A percentile compares a stretch with the other conserved stretches of the same genome.
phyloP scores from a whole-genome alignment of 2,888 invertebrate genomes.

The Thysanoteuthis rhombus region DNA sequence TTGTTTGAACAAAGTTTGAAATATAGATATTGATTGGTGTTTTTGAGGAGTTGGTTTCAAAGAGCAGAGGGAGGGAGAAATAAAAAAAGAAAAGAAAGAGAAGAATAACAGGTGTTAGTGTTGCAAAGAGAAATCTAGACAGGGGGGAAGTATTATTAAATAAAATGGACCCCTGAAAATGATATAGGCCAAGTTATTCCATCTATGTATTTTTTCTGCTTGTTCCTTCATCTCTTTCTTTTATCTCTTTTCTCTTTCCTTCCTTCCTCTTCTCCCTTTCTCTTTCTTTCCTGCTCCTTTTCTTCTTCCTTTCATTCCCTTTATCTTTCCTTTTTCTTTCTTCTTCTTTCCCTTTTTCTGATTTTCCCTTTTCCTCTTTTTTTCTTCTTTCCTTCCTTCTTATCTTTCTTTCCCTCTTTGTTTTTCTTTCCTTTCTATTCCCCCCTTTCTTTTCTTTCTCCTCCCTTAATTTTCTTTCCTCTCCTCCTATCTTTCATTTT shows the following conservation, averaged over 20 bases:
- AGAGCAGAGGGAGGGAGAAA: too few species aligned
- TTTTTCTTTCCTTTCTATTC: neutral
- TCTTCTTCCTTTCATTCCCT: neutral
- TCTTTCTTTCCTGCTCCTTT: neutral
- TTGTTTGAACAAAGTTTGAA: too few species aligned
- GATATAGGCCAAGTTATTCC: too few species aligned
- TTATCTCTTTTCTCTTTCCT: neutral
- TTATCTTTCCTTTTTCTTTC: neutral
- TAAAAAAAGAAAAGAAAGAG: too few species aligned
- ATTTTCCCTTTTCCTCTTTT: neutral
- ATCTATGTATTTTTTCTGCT: neutral
- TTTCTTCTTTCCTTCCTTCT: neutral
- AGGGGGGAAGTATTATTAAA: too few species aligned
- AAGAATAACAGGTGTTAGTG: too few species aligned
- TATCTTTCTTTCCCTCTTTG: neutral
- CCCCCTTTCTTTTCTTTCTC: neutral
- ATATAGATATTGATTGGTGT: too few species aligned
- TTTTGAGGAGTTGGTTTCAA: too few species aligned
- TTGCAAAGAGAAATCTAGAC: too few species aligned
- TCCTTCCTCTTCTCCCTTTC: neutral
- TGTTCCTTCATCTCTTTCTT: neutral
- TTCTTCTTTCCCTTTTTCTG: neutral
- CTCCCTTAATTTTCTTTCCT: neutral
- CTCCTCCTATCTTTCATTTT: neutral
- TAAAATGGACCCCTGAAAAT: too few species aligned